Evolutionary conservation across 2,113 vertebrate genomes (phyloP), one percentile per base, ranked within the genome.

Genomic region (Callipepla squamata): DNA sequence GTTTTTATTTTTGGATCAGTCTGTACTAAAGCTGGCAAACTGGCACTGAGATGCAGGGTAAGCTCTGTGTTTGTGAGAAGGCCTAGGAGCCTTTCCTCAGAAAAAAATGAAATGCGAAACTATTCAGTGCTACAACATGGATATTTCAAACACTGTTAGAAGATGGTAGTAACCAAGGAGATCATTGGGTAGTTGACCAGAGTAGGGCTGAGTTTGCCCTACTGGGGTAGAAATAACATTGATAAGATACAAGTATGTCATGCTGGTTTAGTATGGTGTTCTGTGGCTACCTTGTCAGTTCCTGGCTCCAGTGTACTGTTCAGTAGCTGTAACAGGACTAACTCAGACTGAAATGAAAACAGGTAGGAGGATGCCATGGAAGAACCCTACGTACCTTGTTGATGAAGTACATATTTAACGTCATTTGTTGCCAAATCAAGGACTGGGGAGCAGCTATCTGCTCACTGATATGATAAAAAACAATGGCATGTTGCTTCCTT

Each of bases 1-100:
- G 79, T 92, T 76, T 95, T 95, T 82, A 69, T 97, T 97, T 94
- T 94, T 81, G 91, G 90, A 26, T 88, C 69, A 75, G 73, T 68
- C 79, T 82, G 69, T 88, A 38, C 62, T 92, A 55, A 89, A 87
- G 44, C 34, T 63, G 30, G 61, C 87, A 47, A 66, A 48, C 45
- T 45, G 58, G 40, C 85, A 34, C 55, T 42, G 80, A 73, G 81
- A 11, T n/a, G 26, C 50, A 57, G 42, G 40, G 3, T 47, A 40
- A 66, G 22, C 51, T 55, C 23, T 13, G 30, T 50, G 9, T 36
- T 45, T 42, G 19, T 59, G 23, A 73, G 61, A 42, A 40, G 55
- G 30, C 4, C 48, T 62, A 42, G 61, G 45, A 93, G 19, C 86
- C 70, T 80, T 58, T 6, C 55, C n/a, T 40, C 47, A 8, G 57